These are phyloP conservation scores for Platanista minor DNA, from an alignment of 2,113 vertebrate species.

Conservation along the genomic window DNA sequence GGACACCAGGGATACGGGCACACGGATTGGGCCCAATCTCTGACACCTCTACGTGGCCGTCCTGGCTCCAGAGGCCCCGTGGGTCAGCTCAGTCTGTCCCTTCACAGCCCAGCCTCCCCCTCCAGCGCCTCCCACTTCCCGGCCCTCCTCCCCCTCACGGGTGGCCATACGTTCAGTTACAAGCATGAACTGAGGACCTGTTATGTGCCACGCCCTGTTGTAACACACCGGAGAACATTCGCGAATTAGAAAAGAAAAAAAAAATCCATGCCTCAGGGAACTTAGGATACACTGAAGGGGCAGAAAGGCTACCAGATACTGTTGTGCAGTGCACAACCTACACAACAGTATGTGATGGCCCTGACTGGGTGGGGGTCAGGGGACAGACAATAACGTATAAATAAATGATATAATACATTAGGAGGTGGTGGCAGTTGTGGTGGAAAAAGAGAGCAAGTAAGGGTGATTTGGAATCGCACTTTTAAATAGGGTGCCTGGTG, in stretches of 20 bases:
- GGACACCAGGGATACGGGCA: background rate
- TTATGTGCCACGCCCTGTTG: background rate
- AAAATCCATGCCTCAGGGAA: background rate
- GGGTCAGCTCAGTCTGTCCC: background rate
- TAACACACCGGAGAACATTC: background rate
- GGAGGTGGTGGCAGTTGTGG: background rate
- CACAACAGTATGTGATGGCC: fast-evolving
- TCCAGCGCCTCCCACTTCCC: fast-evolving
- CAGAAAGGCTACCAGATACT: fast-evolving
- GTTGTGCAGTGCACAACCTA: background rate
- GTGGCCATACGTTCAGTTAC: fast-evolving
- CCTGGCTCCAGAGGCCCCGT: background rate
- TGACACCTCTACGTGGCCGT: background rate
- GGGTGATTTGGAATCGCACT: no score
- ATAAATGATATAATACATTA: no score
- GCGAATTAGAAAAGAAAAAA: background rate
- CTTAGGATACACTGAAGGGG: no score
- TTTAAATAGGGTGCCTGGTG: background rate
- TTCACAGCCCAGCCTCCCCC: background rate
- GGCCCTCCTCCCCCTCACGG: background rate
- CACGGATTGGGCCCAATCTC: fast-evolving
- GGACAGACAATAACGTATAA: fast-evolving
- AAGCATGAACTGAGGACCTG: background rate
- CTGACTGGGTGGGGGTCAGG: no score
- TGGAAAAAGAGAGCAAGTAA: background rate